Base-by-base conservation (phyloP, 2,888 invertebrate genomes). In the Allacma fusca region DNA sequence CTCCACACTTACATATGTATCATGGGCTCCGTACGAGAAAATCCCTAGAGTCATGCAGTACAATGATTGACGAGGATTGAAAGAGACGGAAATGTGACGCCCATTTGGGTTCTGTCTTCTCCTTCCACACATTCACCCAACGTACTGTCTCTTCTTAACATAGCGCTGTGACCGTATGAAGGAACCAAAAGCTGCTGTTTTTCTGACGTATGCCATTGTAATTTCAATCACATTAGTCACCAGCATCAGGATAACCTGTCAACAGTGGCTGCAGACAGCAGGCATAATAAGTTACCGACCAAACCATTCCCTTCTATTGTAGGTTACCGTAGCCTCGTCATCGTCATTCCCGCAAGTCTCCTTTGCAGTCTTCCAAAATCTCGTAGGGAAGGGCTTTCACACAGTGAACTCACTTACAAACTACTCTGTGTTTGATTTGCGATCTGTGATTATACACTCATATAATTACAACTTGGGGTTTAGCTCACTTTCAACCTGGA, bases 11-110 rank as follows among this genome's bases (percentile, higher is more conserved):
- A 7, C 34, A 9, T 9, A 34, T 34, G 4, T 9, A 34, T 34
- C 5, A 7, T 34, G 9, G n/a, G n/a, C n/a, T n/a, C n/a, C n/a
- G n/a, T n/a, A n/a, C n/a, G n/a, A n/a, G n/a, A 50, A 50, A 50
- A 9, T 50, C 50, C 50, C 50, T 16, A 50, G 16, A 50, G 16
- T 50, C 50, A 19, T 50, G 50, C 50, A 50, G 50, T 16, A 5
- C 19, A 19, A 19, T 50, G 50, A 26, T 26, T 65, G 65, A 65
- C 26, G 62, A 62, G 62, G 26, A 26, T 13, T 29, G 28, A 19
- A 26, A 24, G 65, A 65, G 65, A 28, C 65, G 26, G 65, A 65
- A 65, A 65, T 26, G 28, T 65, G 65, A 65, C 65, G 29, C 50
- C 50, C 50, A 50, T 19, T 50, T 50, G 16, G 16, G 50, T 2